Evolutionary conservation across 2,797 vertebrate species (phyloP).

Genomic region (Coranthus polyacanthus): DNA sequence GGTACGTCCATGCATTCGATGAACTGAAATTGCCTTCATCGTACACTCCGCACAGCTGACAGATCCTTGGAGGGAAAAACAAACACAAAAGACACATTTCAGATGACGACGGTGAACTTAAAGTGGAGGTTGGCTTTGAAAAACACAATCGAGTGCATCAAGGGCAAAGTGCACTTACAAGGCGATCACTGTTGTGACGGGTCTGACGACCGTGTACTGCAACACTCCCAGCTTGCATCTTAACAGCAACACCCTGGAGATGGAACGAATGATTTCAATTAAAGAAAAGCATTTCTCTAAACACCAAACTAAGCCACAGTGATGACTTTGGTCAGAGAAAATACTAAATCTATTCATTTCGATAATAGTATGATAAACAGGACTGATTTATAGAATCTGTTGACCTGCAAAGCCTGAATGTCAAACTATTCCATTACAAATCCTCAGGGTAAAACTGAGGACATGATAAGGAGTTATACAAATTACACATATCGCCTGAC

Average conservation of each 20-base stretch:
- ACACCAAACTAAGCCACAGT: no score
- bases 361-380: no score
- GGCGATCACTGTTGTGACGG: conserved; percentile 95
- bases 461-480: conserved; percentile 17
- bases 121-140: neutral
- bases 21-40: conserved; percentile 98
- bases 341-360: neutral
- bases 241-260: conserved; percentile 91
- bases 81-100: neutral
- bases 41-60: conserved; percentile 91
- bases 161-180: conserved; percentile 87
- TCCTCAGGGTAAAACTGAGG: conserved; percentile 26
- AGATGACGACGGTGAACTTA: neutral
- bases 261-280: conserved; percentile 14
- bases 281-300: neutral
- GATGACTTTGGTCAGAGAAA: no score
- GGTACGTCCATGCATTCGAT: conserved; percentile 96
- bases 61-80: conserved; percentile 85
- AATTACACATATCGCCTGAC: conserved; percentile 35
- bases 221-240: conserved; percentile 97
- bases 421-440: no score
- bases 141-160: neutral
- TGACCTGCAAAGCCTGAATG: no score
- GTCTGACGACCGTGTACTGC: conserved; percentile 97
- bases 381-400: no score